Percentiles rank a stretch among this genome's conserved stretches.
phyloP scores from a whole-genome alignment of 2,113 vertebrate species.

The Catharus fuscescens region DNA sequence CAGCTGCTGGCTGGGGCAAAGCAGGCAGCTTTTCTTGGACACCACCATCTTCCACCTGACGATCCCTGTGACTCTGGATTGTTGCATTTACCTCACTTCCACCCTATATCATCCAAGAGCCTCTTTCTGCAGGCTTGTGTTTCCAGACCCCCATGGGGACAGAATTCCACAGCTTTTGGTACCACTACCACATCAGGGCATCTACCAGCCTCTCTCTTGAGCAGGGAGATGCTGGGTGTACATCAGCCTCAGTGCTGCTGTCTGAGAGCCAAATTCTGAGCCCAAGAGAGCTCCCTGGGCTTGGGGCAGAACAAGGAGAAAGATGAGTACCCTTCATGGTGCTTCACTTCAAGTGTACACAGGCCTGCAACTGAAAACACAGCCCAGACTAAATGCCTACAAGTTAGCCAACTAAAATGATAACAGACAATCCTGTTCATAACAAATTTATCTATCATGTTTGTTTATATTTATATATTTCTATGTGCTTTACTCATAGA shows the following conservation, averaged over 20 bases:
- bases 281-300: not conserved
- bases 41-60: not conserved
- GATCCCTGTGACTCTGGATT: fast-evolving
- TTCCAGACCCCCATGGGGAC: fast-evolving
- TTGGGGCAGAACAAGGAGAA: fast-evolving
- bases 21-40: not conserved
- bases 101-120: not conserved
- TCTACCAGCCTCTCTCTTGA: fast-evolving
- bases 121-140: not conserved
- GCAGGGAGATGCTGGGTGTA: fast-evolving
- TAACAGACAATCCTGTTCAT: not conserved
- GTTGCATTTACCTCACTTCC: not conserved
- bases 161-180: not conserved
- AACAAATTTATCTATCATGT: not conserved
- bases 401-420: not conserved
- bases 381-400: not conserved
- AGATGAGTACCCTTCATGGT: fast-evolving
- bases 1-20: not conserved
- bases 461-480: not conserved
- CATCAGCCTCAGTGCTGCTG: not conserved
- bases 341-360: not conserved
- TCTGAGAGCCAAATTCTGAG: not conserved
- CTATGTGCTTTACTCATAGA: not conserved
- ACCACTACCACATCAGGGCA: not conserved
- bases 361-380: not conserved